These are phyloP conservation scores for Aplidium turbinatum DNA, from an alignment of 23 tunicate species.

Conservation along the genomic window DNA sequence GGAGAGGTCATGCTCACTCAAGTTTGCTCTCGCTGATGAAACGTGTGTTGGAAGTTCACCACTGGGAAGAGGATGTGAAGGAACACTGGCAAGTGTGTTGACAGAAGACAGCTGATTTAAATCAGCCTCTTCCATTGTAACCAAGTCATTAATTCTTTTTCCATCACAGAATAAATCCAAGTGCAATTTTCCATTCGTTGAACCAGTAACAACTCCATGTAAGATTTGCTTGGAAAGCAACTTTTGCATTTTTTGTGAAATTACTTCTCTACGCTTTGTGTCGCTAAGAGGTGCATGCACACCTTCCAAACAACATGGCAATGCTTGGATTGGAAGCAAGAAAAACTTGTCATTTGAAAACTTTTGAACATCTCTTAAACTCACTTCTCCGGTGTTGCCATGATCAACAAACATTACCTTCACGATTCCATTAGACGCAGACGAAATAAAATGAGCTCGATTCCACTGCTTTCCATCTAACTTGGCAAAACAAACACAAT, in stretches of 20 bases:
- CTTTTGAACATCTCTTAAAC: conserved; percentile 32
- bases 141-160: conserved; percentile 44
- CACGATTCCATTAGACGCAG: conserved; percentile 13
- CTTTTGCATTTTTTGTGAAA: conserved; percentile 12
- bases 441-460: conserved; percentile 70
- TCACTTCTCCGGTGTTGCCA: conserved; percentile 52
- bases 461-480: conserved; percentile 65
- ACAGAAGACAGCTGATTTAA: too few species aligned
- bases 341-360: conserved; percentile 19
- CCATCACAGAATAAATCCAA: conserved; percentile 58
- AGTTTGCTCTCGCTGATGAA: too few species aligned
- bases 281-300: background rate
- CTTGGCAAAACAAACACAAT: conserved; percentile 65
- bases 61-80: too few species aligned
- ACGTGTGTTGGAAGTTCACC: too few species aligned
- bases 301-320: conserved; percentile 80
- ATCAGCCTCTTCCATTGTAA: background rate
- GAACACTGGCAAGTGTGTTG: too few species aligned
- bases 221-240: conserved; percentile 24
- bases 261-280: background rate
- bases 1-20: too few species aligned
- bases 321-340: conserved; percentile 60
- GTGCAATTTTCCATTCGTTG: conserved; percentile 66
- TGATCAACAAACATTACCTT: conserved; percentile 77
- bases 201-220: conserved; percentile 54